Base-by-base conservation (phyloP, 2,888 invertebrate genomes). In the Belgica antarctica region DNA sequence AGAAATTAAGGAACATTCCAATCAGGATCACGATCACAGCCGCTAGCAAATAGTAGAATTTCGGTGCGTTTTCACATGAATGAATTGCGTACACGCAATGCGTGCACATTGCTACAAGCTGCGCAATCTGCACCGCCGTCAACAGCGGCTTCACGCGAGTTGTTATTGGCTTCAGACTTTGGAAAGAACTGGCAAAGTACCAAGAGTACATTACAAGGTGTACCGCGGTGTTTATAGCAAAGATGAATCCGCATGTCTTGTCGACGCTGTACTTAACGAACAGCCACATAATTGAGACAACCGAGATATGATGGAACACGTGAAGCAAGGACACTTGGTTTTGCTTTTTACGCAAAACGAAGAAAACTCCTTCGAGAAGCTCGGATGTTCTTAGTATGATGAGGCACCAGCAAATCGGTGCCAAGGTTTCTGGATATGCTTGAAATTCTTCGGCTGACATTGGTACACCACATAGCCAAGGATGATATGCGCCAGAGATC, bases 281-380 rank as follows among this genome's bases (percentile, higher is more conserved):
- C 10, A 36, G n/a, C 63, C 63, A 63, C 1, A 63, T 15, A n/a
- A 63, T n/a, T 7, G 19, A 22, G 19, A 46, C 46, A 8, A 41
- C 41, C n/a, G 41, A 24, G 41, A 63, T 63, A 19, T 63, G 63
- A 46, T 63, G 63, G 19, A 25, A 63, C n/a, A 36, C 24, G 24
- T 63, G 63, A 25, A 63, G 63, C 7, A 25, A 7, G 1, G 63
- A 24, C 1, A 63, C 63, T 25, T 63, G 63, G 3, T 46, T 24
- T 5, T 41, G 41, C n/a, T 63, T 63, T 25, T 63, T 63, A 4
- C 63, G 10, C 24, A 63, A 10, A 41, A 63, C 27, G 8, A 41
- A 63, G 22, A 63, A 63, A 22, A 63, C 24, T 15, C 41, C 46
- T 12, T 63, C 63, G 17, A 63, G 12, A n/a, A 41, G 24, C 27